phyloP scores from a whole-genome alignment of 2,888 invertebrate genomes.

The Phaedon cochleariae region DNA sequence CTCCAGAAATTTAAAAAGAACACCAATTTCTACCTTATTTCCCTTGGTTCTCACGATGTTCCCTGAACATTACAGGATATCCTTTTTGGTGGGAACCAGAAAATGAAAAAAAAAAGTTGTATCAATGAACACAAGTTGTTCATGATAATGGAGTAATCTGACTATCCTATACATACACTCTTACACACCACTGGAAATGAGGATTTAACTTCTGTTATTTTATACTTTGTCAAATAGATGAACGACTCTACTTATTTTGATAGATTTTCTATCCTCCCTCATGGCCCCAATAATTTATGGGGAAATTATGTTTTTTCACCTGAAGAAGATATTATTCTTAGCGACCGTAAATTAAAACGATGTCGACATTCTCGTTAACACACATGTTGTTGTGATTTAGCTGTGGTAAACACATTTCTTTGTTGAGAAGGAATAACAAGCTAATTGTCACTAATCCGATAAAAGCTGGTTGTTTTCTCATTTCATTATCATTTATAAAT shows the following conservation, averaged over 20 bases:
- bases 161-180: too few relatives aligned
- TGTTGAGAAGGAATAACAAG: neutral
- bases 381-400: slow-evolving; percentile 27
- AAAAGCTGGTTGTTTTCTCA: too few relatives aligned
- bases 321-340: slow-evolving; percentile 29
- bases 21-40: too few relatives aligned
- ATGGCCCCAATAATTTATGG: slow-evolving; percentile 19
- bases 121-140: too few relatives aligned
- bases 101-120: too few relatives aligned
- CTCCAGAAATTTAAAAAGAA: too few relatives aligned
- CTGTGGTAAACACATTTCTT: slow-evolving; percentile 19
- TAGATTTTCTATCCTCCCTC: slow-evolving; percentile 35
- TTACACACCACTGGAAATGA: neutral
- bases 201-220: slow-evolving; percentile 52
- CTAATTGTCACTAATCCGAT: too few relatives aligned
- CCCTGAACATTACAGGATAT: too few relatives aligned
- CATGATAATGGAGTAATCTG: too few relatives aligned
- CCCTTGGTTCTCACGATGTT: too few relatives aligned
- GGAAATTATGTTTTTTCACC: slow-evolving; percentile 32
- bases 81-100: too few relatives aligned
- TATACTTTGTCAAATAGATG: slow-evolving; percentile 50
- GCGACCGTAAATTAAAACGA: slow-evolving; percentile 23
- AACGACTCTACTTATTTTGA: slow-evolving; percentile 39
- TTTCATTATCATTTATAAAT: too few relatives aligned
- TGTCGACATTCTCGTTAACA: slow-evolving; percentile 27